Evolutionary conservation across 1,140 invertebrate genomes (phyloP).

Genomic region (Ceratina calcarata): DNA sequence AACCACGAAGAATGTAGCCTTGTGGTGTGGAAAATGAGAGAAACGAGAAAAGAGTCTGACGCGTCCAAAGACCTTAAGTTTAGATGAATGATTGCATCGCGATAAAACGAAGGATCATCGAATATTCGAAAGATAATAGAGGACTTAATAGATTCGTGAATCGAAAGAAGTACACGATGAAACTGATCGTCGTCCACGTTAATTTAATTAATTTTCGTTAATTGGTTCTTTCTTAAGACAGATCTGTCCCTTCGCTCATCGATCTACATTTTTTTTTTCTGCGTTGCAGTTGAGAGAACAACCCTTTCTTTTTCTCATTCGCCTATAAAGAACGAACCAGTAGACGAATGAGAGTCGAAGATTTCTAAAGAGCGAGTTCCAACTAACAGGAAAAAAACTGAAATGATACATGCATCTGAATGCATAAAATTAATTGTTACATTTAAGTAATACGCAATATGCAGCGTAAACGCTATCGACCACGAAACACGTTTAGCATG

Average conservation of each 20-base stretch:
- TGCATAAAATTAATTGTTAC: neutral
- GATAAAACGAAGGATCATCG: neutral
- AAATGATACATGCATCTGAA: neutral
- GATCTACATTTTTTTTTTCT: neutral
- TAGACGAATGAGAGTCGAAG: neutral
- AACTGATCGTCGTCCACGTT: neutral
- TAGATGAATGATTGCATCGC: neutral
- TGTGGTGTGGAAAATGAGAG: neutral
- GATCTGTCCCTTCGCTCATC: neutral
- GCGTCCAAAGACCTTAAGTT: neutral
- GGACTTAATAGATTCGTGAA: neutral
- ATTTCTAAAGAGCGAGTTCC: no score
- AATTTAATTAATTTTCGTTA: neutral
- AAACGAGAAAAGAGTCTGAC: neutral
- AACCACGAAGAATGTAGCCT: neutral
- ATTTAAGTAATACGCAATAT: neutral
- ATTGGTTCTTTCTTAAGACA: no score
- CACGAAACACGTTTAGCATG: neutral
- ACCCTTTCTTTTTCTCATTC: neutral
- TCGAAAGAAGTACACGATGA: constrained; percentile 14
- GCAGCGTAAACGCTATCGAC: neutral
- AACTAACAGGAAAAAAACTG: neutral
- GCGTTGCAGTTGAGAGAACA: neutral
- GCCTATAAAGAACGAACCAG: constrained; percentile 7
- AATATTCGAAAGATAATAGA: neutral